Conservation (phyloP, 2,113 vertebrate genomes). For the Spea multiplicata region DNA sequence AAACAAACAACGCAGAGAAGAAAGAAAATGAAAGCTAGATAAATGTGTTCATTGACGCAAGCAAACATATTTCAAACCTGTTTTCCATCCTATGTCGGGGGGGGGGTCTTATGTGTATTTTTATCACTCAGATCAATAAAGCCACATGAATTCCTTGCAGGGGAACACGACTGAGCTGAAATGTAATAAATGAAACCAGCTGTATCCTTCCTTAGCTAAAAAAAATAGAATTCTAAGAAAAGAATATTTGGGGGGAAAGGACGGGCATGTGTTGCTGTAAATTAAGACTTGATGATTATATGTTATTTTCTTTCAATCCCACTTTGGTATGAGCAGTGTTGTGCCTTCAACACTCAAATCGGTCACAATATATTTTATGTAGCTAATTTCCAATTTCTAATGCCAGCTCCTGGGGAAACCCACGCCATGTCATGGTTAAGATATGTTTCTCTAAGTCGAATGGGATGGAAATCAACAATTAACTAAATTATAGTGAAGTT, state of each 20-base stretch:
- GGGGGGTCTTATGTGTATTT: not conserved
- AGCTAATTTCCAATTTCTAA: too few species aligned
- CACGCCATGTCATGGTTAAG: too few species aligned
- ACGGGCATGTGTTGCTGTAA: not conserved
- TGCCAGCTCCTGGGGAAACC: too few species aligned
- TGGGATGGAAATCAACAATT: too few species aligned
- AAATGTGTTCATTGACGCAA: not conserved
- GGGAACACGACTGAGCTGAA: not conserved
- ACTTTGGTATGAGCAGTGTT: not conserved
- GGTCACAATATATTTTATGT: too few species aligned
- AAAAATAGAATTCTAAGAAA: not conserved
- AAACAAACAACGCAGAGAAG: not conserved
- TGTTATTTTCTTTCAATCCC: not conserved
- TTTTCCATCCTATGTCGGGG: constrained; percentile 5
- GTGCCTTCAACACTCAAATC: too few species aligned
- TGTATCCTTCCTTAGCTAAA: not conserved
- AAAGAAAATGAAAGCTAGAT: constrained; percentile 6
- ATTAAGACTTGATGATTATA: not conserved
- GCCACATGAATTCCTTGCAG: constrained; percentile 1
- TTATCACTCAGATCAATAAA: constrained; percentile 21
- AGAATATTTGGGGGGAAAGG: not conserved
- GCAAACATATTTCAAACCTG: not conserved
- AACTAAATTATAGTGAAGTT: too few species aligned
- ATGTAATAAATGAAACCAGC: constrained; percentile 13
- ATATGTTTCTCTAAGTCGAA: too few species aligned